Percentiles rank a stretch among this genome's conserved stretches.
These are phyloP conservation scores for Rotaria magnacalcarata DNA, from an alignment of 2,888 invertebrate genomes.

Conservation along the genomic window DNA sequence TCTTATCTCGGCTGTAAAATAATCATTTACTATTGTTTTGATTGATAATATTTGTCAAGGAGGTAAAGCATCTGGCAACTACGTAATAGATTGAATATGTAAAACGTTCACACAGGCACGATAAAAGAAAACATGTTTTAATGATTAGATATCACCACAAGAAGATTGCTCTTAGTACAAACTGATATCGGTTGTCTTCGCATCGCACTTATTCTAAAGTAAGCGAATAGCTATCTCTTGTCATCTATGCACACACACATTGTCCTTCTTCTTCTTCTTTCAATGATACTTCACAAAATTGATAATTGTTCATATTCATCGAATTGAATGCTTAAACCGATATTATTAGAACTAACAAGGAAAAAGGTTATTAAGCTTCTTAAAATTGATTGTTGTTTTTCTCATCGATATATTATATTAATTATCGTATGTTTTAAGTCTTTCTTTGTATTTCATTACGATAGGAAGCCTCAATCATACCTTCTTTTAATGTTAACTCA, in stretches of 20 bases:
- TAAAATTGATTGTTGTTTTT: neutral
- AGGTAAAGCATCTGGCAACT: neutral
- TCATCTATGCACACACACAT: no score
- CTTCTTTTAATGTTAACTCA: slow-evolving; percentile 7
- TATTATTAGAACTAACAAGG: neutral
- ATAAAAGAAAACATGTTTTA: no score
- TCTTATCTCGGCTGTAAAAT: neutral
- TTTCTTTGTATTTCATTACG: no score
- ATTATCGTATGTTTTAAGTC: no score
- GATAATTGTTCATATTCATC: neutral
- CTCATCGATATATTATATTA: no score
- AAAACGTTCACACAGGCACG: no score
- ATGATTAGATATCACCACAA: no score
- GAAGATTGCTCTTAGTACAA: no score
- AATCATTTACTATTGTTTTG: neutral
- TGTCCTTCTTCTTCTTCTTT: neutral
- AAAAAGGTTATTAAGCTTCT: neutral
- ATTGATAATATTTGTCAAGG: neutral
- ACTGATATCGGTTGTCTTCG: no score
- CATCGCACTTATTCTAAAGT: no score
- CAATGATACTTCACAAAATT: neutral
- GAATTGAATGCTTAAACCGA: neutral
- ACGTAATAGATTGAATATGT: neutral
- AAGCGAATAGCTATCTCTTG: no score
- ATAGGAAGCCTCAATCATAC: neutral